Evolutionary conservation across 2,797 vertebrate species (phyloP).

Genomic region (Rhinella marina): DNA sequence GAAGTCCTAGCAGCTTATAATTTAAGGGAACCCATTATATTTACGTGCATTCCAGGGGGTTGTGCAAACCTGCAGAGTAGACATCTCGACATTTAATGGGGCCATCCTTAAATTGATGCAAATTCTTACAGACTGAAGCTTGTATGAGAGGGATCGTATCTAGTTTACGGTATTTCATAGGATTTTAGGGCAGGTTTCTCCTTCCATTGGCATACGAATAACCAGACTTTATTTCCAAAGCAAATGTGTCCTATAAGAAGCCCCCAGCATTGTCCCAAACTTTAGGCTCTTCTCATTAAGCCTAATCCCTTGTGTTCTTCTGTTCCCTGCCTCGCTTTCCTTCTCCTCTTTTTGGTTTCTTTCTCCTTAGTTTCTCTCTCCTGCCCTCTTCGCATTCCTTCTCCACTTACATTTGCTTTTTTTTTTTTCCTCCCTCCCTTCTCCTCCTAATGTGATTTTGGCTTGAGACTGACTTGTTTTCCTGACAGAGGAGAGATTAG

Average conservation of each 20-base stretch:
- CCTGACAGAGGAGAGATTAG: constrained; percentile 38
- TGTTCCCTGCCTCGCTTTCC: background rate
- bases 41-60: background rate
- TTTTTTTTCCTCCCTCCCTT: background rate
- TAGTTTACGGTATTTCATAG: too few species aligned
- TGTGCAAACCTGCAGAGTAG: background rate
- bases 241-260: too few species aligned
- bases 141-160: too few species aligned
- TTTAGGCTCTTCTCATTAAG: background rate
- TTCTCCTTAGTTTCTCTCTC: background rate
- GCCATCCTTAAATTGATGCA: background rate
- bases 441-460: constrained; percentile 27
- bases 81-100: background rate
- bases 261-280: background rate
- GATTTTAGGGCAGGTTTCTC: too few species aligned
- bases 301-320: background rate
- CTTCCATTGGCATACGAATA: too few species aligned
- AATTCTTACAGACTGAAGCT: too few species aligned
- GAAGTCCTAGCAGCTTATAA: background rate
- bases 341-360: background rate
- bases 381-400: background rate
- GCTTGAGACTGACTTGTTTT: constrained; percentile 32
- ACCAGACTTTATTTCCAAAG: too few species aligned
- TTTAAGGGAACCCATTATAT: background rate
- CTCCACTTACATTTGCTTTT: constrained; percentile 2